Conservation (phyloP, 2,113 vertebrate species). For the Nannospalax galili region DNA sequence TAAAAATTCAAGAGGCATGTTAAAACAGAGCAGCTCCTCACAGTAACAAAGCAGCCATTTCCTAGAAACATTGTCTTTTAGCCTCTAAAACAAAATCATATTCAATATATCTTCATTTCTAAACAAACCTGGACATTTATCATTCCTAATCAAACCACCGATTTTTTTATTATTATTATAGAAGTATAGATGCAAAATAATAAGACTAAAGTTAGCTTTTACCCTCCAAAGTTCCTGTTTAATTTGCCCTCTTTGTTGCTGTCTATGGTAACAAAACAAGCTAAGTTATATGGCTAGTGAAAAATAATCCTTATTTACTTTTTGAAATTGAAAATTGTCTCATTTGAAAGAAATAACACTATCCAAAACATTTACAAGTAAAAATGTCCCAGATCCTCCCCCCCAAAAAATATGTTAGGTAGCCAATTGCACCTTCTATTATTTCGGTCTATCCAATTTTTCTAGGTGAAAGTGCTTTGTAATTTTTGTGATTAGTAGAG, state of each 20-base stretch:
- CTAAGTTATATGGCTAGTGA: background rate
- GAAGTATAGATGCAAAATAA: constrained; percentile 47
- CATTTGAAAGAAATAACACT: background rate
- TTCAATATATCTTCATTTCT: constrained; percentile 37
- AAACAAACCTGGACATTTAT: constrained; percentile 37
- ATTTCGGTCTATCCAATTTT: constrained; percentile 1
- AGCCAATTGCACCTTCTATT: constrained; percentile 7
- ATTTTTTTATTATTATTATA: background rate
- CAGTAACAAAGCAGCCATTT: constrained; percentile 6
- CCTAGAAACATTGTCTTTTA: background rate
- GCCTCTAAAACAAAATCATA: constrained; percentile 42
- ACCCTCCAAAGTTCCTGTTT: constrained; percentile 1
- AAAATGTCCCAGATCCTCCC: constrained; percentile 13
- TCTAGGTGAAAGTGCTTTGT: constrained; percentile 38
- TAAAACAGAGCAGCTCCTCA: background rate
- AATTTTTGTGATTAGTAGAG: background rate
- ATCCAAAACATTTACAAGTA: background rate
- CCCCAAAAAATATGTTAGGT: constrained; percentile 37
- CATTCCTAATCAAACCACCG: constrained; percentile 25
- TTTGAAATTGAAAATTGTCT: constrained; percentile 43
- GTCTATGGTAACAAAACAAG: constrained; percentile 17
- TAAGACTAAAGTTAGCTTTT: constrained; percentile 3
- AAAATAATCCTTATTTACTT: background rate
- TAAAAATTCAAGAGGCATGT: constrained; percentile 23
- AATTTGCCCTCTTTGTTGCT: background rate